A percentile compares a stretch with the other conserved stretches of the same genome.
These are phyloP conservation scores for Setophaga petechia DNA, from an alignment of 2,113 vertebrate species.

Conservation along the genomic window DNA sequence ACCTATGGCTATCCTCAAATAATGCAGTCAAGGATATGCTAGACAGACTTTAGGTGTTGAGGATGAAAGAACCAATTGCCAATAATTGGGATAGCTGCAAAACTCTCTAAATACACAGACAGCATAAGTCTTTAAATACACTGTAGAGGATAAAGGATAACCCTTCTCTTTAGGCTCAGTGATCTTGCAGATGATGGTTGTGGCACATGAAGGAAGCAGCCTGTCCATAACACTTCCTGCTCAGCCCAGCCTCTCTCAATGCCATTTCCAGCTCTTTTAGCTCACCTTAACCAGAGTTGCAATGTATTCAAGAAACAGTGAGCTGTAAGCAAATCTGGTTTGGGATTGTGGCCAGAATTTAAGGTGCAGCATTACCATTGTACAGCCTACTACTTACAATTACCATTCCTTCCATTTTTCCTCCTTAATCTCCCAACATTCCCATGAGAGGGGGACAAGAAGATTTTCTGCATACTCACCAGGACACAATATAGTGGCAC, in stretches of 20 bases:
- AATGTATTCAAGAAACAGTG: neutral
- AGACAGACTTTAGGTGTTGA: neutral
- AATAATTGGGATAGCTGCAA: neutral
- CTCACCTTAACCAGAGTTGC: neutral
- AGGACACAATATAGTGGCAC: neutral
- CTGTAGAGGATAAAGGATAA: neutral
- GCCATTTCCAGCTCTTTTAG: neutral
- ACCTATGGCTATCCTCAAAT: neutral
- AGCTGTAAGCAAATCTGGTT: neutral
- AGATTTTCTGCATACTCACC: neutral
- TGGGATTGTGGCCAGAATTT: neutral
- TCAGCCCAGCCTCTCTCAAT: neutral
- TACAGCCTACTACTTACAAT: neutral
- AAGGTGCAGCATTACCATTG: neutral
- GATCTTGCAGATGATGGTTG: neutral
- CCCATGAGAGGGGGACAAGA: neutral
- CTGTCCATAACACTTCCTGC: neutral
- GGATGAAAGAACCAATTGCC: neutral
- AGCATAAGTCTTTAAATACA: neutral
- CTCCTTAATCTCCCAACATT: neutral
- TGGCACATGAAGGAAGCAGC: neutral
- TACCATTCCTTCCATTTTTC: neutral
- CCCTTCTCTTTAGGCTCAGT: neutral
- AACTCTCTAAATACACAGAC: neutral
- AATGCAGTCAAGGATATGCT: neutral